Evolutionary conservation across 2,797 vertebrate genomes (phyloP).

Genomic region (Hippoglossus hippoglossus): DNA sequence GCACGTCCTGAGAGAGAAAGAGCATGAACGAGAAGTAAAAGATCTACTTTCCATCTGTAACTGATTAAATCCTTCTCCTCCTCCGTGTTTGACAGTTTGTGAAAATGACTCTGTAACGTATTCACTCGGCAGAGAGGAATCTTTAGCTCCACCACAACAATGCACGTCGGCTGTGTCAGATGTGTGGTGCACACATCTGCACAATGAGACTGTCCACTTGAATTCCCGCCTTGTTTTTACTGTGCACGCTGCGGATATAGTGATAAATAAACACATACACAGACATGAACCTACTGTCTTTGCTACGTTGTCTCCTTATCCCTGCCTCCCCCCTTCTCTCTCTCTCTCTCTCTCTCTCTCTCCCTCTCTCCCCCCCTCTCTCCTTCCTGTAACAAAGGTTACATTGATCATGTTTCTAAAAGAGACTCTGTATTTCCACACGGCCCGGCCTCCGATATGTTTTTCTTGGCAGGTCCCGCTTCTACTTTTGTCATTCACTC

Average conservation of each 20-base stretch:
- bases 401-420: conserved; percentile 82
- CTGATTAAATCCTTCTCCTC: conserved; percentile 88
- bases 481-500: conserved; percentile 83
- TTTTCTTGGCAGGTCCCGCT: conserved; percentile 82
- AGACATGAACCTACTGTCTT: conserved; percentile 70
- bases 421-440: conserved; percentile 77
- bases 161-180: conserved; percentile 16
- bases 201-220: conserved; percentile 36
- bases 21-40: conserved; percentile 67
- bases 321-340: conserved; percentile 33
- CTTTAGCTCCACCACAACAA: conserved; percentile 59
- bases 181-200: conserved; percentile 27
- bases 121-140: conserved; percentile 40
- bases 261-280: conserved; percentile 66
- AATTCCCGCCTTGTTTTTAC: conserved; percentile 37
- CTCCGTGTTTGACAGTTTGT: conserved; percentile 77
- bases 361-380: conserved; percentile 59
- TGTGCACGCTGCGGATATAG: conserved; percentile 32
- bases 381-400: conserved; percentile 84
- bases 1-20: conserved; percentile 65
- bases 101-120: conserved; percentile 61
- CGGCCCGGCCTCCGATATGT: conserved; percentile 79
- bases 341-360: conserved; percentile 12
- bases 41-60: conserved; percentile 90
- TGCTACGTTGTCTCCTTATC: conserved; percentile 61